Base-by-base conservation (phyloP, 2,888 invertebrate species). In the Dioctria rufipes region DNA sequence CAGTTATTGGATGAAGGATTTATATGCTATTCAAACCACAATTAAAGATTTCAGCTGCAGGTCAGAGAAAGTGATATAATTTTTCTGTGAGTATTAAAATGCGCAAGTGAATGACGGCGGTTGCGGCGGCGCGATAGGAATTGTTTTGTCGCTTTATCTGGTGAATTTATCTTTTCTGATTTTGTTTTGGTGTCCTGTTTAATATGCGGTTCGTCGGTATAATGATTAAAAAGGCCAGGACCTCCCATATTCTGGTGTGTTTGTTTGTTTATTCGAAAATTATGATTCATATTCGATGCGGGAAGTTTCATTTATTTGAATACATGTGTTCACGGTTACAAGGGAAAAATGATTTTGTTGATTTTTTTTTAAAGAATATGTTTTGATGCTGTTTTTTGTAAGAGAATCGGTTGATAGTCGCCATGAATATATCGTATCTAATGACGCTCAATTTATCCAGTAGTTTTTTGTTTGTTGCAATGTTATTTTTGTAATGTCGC, bases 21-120 rank as follows among this genome's bases (percentile, higher is more conserved):
- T 61, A 25, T 25, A 61, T 61, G 61, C 37, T 61, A 61, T 61
- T 37, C 11, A 61, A 25, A 61, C 61, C 61, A 39, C 61, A 61
- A 61, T 61, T 61, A 61, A 25, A 61, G 6, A 25, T 13, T 61
- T 61, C 61, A 61, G 61, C 61, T 61, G 61, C 66, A 66, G 46
- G 54, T 54, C 54, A n/a, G 54, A 54, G 54, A 54, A 54, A 54
- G 54, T 54, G 11, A 11, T 1, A 11, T 54, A 0, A n/a, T 11
- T 54, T 46, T 46, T 46, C 11, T 54, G 54, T 4, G 11, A 54
- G 6, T 54, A 54, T 54, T 11, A n/a, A 54, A 54, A 54, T 54
- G n/a, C 54, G 54, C 54, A n/a, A 54, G 11, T 11, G n/a, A 54
- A 54, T n/a, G 11, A 11, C 54, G 54, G 5, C 11, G 5, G 3